phyloP scores from a whole-genome alignment of 2,888 invertebrate genomes.

The Teleiodes luculella region DNA sequence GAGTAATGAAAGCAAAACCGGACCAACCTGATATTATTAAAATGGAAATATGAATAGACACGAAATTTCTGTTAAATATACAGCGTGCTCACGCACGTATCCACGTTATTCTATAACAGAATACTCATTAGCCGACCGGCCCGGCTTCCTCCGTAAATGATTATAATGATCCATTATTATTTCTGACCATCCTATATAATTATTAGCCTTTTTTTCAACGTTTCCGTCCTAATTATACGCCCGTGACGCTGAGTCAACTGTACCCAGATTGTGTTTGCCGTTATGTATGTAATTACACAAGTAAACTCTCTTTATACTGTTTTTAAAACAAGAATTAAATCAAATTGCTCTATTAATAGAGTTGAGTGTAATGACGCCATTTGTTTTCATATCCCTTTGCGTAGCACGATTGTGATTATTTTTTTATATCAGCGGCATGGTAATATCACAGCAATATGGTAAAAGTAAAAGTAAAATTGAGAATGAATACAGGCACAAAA shows the following conservation, averaged over 20 bases:
- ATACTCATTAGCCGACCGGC: conserved; percentile 53
- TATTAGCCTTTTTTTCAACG: conserved; percentile 57
- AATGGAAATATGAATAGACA: conserved; percentile 5
- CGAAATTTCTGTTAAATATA: conserved; percentile 5
- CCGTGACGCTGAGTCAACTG: conserved; percentile 30
- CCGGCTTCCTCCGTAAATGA: conserved; percentile 42
- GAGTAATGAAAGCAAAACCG: not conserved
- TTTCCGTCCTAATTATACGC: conserved; percentile 60
- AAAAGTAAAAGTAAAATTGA: too few relatives aligned
- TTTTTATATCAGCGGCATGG: too few relatives aligned
- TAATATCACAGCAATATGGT: too few relatives aligned
- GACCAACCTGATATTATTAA: not conserved
- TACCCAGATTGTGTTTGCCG: conserved; percentile 30
- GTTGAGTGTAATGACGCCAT: not conserved
- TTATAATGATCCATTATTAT: conserved; percentile 68
- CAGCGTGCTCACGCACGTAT: conserved; percentile 23
- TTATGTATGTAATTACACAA: conserved; percentile 55
- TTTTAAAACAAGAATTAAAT: conserved; percentile 53
- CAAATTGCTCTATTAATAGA: conserved; percentile 35
- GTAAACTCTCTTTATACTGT: conserved; percentile 51
- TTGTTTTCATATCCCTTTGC: too few relatives aligned
- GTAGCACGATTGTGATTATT: too few relatives aligned
- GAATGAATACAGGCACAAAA: too few relatives aligned
- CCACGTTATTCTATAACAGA: conserved; percentile 34
- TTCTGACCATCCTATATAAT: conserved; percentile 55